A percentile compares a stretch with the other conserved stretches of the same genome.
Evolutionary conservation across 2,888 invertebrate species (phyloP).

Genomic region (Dryomyza anilis): DNA sequence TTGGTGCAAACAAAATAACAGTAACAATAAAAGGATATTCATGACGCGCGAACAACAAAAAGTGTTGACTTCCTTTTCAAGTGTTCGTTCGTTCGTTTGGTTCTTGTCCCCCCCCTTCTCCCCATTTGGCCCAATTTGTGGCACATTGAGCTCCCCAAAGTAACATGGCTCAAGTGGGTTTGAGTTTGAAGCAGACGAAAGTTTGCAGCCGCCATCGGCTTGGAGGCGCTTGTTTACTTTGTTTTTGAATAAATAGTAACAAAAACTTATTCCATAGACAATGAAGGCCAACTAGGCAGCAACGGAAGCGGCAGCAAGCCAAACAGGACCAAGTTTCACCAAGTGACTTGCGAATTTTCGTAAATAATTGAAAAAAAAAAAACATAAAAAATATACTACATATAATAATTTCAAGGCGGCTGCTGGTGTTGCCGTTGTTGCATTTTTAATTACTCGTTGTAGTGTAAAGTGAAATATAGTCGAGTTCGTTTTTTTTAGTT

Average conservation of each 20-base stretch:
- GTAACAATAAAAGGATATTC: background rate
- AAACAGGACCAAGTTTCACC: conserved; percentile 5
- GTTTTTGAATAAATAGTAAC: conserved; percentile 4
- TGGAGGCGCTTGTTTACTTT: conserved; percentile 8
- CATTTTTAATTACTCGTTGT: conserved; percentile 10
- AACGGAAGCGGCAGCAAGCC: background rate
- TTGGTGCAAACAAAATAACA: no score
- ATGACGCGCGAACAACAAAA: conserved; percentile 6
- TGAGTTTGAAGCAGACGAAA: no score
- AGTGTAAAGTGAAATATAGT: background rate
- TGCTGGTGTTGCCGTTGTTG: conserved; percentile 7
- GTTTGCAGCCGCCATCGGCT: no score
- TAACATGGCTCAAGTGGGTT: no score
- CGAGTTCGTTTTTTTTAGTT: background rate
- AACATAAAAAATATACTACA: background rate
- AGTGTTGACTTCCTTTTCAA: background rate
- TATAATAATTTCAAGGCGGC: no score
- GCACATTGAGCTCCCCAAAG: no score
- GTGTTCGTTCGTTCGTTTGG: background rate
- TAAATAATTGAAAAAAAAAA: background rate
- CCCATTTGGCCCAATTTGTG: background rate
- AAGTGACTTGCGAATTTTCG: conserved; percentile 8
- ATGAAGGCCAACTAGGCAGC: background rate
- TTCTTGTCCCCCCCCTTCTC: background rate
- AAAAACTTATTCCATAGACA: conserved; percentile 4